Conservation (phyloP, 92 coral and sea anemone species). For the Pocillopora grandis region DNA sequence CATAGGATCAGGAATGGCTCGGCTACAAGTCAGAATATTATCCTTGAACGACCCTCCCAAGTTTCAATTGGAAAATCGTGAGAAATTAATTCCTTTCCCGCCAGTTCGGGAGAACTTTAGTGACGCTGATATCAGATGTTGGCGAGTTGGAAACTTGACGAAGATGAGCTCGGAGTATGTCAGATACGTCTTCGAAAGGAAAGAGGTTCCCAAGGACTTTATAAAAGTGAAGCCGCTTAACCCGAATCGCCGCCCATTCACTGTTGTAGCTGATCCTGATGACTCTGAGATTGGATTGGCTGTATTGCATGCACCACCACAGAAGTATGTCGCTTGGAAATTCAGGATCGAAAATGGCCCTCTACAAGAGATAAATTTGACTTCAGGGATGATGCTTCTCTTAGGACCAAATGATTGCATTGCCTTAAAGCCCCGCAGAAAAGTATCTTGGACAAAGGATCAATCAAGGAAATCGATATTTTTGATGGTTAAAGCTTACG, state of each 20-base stretch:
- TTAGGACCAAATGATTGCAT: slow-evolving; percentile 14
- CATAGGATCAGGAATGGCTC: slow-evolving; percentile 1
- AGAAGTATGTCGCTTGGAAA: slow-evolving; percentile 30
- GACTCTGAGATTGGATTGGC: slow-evolving; percentile 16
- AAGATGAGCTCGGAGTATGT: slow-evolving; percentile 2
- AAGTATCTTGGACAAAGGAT: slow-evolving; percentile 7
- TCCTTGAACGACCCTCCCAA: slow-evolving; percentile 15
- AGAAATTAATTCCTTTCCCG: neutral
- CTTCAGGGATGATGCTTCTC: slow-evolving; percentile 1
- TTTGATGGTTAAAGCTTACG: slow-evolving; percentile 14
- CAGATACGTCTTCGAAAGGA: neutral
- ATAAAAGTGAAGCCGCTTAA: neutral
- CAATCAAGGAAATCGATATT: slow-evolving; percentile 2
- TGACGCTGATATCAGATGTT: neutral
- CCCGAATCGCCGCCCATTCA: neutral
- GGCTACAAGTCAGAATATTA: neutral
- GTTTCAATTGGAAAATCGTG: neutral
- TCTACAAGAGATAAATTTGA: neutral
- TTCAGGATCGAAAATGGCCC: slow-evolving; percentile 2
- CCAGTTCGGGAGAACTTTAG: slow-evolving; percentile 22
- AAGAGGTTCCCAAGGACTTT: neutral
- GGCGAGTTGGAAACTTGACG: neutral
- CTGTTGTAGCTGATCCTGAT: slow-evolving; percentile 15
- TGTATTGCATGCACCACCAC: neutral
- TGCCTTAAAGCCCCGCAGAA: neutral